phyloP scores from a whole-genome alignment of 2,113 vertebrate genomes.

The Ursus arctos region DNA sequence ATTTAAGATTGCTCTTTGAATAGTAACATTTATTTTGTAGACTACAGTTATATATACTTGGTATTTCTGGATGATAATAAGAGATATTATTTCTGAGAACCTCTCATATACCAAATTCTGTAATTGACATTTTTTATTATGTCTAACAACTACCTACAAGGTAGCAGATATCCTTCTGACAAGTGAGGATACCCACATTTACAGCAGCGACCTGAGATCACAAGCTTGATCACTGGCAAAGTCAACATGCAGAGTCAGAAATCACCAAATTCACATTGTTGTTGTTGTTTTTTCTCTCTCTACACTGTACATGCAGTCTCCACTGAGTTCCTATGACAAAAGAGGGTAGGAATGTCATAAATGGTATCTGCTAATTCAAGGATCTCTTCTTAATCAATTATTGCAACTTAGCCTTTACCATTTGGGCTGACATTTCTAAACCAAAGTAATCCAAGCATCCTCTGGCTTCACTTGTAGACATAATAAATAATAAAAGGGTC shows the following conservation, averaged over 20 bases:
- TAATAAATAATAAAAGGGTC: background rate
- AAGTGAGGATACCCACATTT: background rate
- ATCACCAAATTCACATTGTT: background rate
- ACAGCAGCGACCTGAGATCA: background rate
- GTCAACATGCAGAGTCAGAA: background rate
- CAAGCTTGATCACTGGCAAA: background rate
- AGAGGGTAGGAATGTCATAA: background rate
- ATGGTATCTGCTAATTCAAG: background rate
- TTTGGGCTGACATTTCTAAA: background rate
- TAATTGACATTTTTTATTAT: background rate
- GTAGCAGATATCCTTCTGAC: background rate
- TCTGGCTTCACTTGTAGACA: background rate
- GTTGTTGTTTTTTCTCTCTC: too few relatives aligned
- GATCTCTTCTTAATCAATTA: background rate
- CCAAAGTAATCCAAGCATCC: background rate
- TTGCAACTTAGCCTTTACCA: background rate
- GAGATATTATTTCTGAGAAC: background rate
- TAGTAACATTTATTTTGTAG: conserved; percentile 14
- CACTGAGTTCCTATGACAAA: background rate
- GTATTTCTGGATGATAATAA: conserved; percentile 25
- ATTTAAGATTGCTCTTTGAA: background rate
- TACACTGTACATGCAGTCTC: background rate
- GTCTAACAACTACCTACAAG: background rate
- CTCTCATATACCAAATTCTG: background rate
- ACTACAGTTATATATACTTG: background rate